phyloP scores from a whole-genome alignment of 2,888 invertebrate genomes.

The Girardia tigrina region DNA sequence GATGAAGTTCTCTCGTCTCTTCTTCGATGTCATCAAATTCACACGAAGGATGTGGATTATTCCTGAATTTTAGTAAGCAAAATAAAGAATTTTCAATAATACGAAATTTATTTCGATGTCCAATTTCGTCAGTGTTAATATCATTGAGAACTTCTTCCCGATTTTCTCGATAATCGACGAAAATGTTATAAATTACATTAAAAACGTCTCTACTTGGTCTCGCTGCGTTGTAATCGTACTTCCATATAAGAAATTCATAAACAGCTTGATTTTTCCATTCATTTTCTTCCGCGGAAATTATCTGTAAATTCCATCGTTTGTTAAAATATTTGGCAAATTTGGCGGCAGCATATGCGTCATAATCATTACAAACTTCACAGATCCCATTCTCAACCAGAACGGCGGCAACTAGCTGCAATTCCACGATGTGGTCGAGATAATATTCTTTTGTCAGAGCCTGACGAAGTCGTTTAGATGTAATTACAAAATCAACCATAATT shows the following conservation, averaged over 20 bases:
- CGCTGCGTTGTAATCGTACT: not conserved
- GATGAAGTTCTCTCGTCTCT: not conserved
- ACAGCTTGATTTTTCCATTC: not conserved
- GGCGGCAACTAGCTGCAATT: not conserved
- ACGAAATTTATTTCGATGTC: not conserved
- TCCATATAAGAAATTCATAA: not conserved
- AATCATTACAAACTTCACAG: not conserved
- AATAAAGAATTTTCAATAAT: not conserved
- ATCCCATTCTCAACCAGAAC: not conserved
- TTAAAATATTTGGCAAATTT: slow-evolving; percentile 7
- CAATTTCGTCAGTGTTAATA: not conserved
- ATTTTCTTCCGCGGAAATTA: not conserved
- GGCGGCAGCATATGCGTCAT: not conserved
- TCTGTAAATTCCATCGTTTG: not conserved
- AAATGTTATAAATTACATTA: not conserved
- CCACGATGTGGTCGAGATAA: not conserved
- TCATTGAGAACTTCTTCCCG: not conserved
- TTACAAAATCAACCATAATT: not conserved
- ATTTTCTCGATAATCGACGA: not conserved
- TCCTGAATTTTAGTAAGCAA: not conserved
- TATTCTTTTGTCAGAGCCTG: not conserved
- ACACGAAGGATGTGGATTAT: not conserved
- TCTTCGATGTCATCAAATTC: not conserved
- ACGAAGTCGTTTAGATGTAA: not conserved
- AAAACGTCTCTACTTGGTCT: not conserved